phyloP scores from a whole-genome alignment of 2,888 invertebrate genomes.

The Malthinus seriepunctatus region DNA sequence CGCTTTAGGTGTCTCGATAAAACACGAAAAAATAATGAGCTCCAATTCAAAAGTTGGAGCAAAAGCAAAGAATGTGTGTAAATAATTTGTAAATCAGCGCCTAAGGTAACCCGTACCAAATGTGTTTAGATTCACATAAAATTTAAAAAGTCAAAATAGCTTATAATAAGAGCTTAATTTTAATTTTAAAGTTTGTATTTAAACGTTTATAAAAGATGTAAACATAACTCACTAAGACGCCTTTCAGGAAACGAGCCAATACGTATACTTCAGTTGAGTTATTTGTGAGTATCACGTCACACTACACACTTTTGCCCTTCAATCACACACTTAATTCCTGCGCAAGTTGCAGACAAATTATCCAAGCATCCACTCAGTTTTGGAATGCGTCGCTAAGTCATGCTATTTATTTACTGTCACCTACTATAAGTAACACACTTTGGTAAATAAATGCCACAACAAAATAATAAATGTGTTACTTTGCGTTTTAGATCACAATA shows the following conservation, averaged over 20 bases:
- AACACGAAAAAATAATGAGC: slow-evolving; percentile 14
- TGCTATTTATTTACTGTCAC: slow-evolving; percentile 45
- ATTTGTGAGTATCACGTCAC: slow-evolving; percentile 52
- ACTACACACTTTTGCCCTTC: slow-evolving; percentile 52
- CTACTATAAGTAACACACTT: slow-evolving; percentile 31
- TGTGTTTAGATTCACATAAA: no score
- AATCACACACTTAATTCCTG: slow-evolving; percentile 49
- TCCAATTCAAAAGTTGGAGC: slow-evolving; percentile 2
- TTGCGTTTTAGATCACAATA: slow-evolving; percentile 23
- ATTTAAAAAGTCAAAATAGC: no score
- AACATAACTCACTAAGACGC: slow-evolving; percentile 34
- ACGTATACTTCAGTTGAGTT: slow-evolving; percentile 45
- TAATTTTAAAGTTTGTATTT: slow-evolving; percentile 2
- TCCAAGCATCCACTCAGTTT: slow-evolving; percentile 42
- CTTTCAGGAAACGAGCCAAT: slow-evolving; percentile 39
- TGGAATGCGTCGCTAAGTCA: slow-evolving; percentile 45
- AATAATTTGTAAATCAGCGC: no score
- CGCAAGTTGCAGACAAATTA: slow-evolving; percentile 51
- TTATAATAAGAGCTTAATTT: neutral
- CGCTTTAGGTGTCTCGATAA: slow-evolving; percentile 25
- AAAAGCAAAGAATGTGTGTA: no score
- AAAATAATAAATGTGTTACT: slow-evolving; percentile 29
- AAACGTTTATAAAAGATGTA: slow-evolving; percentile 9
- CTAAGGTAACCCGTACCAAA: no score
- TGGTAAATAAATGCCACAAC: slow-evolving; percentile 31